These are phyloP conservation scores for Ochotona princeps DNA, from an alignment of 2,113 vertebrate genomes.

Conservation along the genomic window DNA sequence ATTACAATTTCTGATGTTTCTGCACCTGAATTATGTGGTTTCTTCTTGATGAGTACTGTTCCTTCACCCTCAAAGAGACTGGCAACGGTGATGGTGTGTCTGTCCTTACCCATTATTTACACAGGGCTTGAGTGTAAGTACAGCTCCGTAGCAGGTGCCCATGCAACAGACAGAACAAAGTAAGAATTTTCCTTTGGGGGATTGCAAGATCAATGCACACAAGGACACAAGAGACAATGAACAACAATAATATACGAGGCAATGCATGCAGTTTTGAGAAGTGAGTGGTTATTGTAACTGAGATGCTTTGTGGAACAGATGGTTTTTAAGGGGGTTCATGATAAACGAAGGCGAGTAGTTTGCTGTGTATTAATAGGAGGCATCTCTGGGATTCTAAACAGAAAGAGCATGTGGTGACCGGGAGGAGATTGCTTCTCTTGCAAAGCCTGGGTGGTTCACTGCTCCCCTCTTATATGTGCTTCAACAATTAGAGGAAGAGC, in stretches of 20 bases:
- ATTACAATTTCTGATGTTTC: constrained; percentile 10
- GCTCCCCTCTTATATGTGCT: not conserved
- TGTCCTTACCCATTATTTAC: not conserved
- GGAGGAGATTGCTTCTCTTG: not conserved
- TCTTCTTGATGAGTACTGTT: not conserved
- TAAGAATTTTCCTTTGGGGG: not conserved
- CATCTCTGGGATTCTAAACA: not conserved
- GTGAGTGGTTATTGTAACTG: not conserved
- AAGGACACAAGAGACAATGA: constrained; percentile 1
- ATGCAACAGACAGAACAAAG: constrained; percentile 13
- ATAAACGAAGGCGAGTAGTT: not conserved
- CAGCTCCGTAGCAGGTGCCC: not conserved
- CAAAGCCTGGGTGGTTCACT: not conserved
- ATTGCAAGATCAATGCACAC: not conserved
- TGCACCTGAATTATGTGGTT: not conserved
- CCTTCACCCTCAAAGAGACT: not conserved
- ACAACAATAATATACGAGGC: not conserved
- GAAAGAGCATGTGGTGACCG: not conserved
- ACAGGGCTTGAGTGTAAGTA: not conserved
- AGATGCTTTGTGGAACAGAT: constrained; percentile 8
- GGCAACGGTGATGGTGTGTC: not conserved
- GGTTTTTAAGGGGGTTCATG: constrained; percentile 37
- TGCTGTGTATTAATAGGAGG: not conserved
- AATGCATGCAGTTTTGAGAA: not conserved
- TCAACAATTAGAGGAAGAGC: not conserved